phyloP scores from a whole-genome alignment of 1,140 invertebrate genomes.

The honey bee (Apis mellifera) region DNA sequence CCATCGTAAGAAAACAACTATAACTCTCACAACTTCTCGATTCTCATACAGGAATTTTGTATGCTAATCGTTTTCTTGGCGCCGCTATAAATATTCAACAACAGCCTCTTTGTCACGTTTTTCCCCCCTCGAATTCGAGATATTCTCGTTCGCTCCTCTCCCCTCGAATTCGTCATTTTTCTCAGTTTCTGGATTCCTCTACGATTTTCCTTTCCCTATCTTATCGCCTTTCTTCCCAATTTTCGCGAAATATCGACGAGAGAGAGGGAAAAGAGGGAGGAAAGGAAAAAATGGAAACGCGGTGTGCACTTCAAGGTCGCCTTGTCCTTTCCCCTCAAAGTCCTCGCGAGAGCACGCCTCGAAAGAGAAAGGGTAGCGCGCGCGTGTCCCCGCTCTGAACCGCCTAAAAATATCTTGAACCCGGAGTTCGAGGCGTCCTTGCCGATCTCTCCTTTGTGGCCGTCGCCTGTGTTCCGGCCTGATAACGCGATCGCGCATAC shows the following conservation, averaged over 20 bases:
- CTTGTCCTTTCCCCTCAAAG: slow-evolving; percentile 34
- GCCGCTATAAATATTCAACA: slow-evolving; percentile 46
- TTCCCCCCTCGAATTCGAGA: background rate
- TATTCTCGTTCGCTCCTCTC: no score
- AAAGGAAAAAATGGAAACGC: background rate
- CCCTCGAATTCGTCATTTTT: no score
- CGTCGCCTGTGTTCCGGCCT: slow-evolving; percentile 29
- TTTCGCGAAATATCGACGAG: background rate
- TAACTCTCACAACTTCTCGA: no score
- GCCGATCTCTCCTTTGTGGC: slow-evolving; percentile 27
- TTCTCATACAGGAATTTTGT: no score
- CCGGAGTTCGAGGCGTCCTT: slow-evolving; percentile 30
- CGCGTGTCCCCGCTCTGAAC: background rate
- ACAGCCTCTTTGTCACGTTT: background rate
- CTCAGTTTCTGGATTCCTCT: no score
- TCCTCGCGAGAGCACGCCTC: slow-evolving; percentile 46
- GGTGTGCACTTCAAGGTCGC: slow-evolving; percentile 48
- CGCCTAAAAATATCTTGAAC: slow-evolving; percentile 44
- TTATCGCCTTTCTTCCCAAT: slow-evolving; percentile 26
- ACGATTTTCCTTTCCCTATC: background rate
- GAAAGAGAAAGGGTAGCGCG: slow-evolving; percentile 30
- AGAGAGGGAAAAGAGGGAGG: background rate
- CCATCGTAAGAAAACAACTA: background rate
- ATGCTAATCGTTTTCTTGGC: background rate
- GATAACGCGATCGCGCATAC: slow-evolving; percentile 19